phyloP scores from a whole-genome alignment of 2,113 vertebrate species.

The Romanogobio albipinnatus region DNA sequence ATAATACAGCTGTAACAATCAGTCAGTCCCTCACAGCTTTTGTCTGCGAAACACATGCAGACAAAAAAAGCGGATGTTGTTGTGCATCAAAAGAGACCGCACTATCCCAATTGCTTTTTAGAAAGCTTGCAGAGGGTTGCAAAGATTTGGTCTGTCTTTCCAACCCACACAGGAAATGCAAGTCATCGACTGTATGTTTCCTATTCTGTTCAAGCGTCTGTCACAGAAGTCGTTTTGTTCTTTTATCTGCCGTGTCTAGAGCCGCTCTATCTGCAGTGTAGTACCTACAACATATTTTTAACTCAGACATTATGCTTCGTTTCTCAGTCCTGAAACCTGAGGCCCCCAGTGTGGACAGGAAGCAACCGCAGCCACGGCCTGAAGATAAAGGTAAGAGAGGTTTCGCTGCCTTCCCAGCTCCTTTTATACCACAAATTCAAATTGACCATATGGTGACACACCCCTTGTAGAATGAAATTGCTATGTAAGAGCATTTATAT shows the following conservation, averaged over 20 bases:
- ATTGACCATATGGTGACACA: background rate
- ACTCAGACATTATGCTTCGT: conserved; percentile 63
- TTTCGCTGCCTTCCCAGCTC: background rate
- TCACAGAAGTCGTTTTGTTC: conserved; percentile 32
- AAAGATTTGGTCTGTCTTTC: conserved; percentile 36
- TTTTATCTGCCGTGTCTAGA: conserved; percentile 18
- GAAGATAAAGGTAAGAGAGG: conserved; percentile 86
- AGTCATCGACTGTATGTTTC: conserved; percentile 47
- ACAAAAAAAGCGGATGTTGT: conserved; percentile 6
- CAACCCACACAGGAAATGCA: conserved; percentile 64
- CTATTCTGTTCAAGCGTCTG: conserved; percentile 30
- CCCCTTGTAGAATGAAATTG: background rate
- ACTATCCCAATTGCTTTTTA: background rate
- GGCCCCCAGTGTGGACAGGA: conserved; percentile 80
- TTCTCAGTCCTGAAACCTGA: conserved; percentile 86
- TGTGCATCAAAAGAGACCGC: conserved; percentile 1
- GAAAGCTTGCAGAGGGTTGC: conserved; percentile 18
- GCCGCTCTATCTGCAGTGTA: background rate
- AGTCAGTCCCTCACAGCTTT: background rate
- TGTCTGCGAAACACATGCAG: conserved; percentile 18
- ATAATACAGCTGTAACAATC: background rate
- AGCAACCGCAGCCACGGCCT: conserved; percentile 70
- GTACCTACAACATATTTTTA: conserved; percentile 4
- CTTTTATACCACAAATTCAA: background rate
- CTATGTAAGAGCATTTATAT: background rate